Evolutionary conservation across 2,888 invertebrate species (phyloP).

Genomic region (Oscheius myriophilus): DNA sequence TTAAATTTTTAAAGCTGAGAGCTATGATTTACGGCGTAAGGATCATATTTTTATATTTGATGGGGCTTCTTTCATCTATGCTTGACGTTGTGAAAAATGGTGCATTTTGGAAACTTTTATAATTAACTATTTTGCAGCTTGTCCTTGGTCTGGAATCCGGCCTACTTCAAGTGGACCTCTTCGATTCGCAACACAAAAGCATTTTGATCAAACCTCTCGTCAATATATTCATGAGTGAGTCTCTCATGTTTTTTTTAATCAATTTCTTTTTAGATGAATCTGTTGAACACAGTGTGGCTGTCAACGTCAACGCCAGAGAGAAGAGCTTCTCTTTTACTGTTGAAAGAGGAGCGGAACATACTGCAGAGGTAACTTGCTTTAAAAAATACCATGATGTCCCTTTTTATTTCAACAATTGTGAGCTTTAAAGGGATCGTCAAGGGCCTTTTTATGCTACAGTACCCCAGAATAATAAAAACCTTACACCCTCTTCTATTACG

Average conservation of each 20-base stretch:
- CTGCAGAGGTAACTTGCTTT: conserved; percentile 34
- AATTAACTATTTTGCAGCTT: conserved; percentile 36
- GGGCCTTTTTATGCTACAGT: too few relatives aligned
- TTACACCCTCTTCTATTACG: too few relatives aligned
- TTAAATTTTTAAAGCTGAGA: too few relatives aligned
- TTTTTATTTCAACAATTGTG: too few relatives aligned
- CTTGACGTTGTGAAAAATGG: too few relatives aligned
- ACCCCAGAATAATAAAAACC: too few relatives aligned
- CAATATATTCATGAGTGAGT: conserved; percentile 42
- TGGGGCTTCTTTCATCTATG: too few relatives aligned
- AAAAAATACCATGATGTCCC: too few relatives aligned
- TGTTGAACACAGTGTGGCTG: conserved; percentile 18
- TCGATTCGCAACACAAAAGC: conserved; percentile 19
- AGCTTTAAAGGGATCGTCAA: too few relatives aligned
- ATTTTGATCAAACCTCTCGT: conserved; percentile 43
- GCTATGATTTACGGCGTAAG: too few relatives aligned
- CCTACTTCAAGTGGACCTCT: conserved; percentile 36
- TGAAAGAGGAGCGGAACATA: conserved; percentile 17
- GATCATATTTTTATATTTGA: too few relatives aligned
- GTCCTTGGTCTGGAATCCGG: conserved; percentile 30
- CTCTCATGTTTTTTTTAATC: not conserved
- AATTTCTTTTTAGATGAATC: conserved; percentile 23
- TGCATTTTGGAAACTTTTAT: too few relatives aligned
- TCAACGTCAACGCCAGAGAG: conserved; percentile 12
- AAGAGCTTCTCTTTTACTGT: conserved; percentile 31